These are phyloP conservation scores for Procambarus virginalis DNA, from an alignment of 1,140 invertebrate species.

Conservation along the genomic window DNA sequence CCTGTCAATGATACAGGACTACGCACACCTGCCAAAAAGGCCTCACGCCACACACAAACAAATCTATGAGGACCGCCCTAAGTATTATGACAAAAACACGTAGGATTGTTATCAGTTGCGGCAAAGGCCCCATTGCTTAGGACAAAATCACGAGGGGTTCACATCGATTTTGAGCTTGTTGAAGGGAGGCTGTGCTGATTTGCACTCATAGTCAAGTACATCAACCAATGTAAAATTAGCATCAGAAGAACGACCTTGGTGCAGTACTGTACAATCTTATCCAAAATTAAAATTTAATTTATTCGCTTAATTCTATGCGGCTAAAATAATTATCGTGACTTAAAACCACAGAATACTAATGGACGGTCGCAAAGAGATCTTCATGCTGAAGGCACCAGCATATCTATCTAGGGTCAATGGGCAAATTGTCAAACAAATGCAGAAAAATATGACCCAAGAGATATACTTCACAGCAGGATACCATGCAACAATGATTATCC, in stretches of 20 bases:
- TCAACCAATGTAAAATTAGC: not conserved
- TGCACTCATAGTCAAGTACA: not conserved
- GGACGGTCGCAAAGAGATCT: conserved; percentile 27
- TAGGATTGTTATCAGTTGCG: not conserved
- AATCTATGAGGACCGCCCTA: conserved; percentile 26
- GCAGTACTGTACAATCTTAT: not conserved
- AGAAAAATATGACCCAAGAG: conserved; percentile 10
- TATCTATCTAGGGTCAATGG: conserved; percentile 33
- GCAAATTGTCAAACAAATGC: conserved; percentile 2
- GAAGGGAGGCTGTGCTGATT: not conserved
- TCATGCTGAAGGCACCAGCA: conserved; percentile 42
- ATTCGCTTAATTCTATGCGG: not conserved
- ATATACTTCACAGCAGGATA: not conserved
- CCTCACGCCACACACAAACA: conserved; percentile 45
- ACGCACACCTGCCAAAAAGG: conserved; percentile 46
- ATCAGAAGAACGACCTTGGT: not conserved
- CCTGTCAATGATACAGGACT: conserved; percentile 58
- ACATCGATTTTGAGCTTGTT: not conserved
- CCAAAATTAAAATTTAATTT: not conserved
- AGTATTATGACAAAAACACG: not conserved
- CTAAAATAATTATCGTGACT: not conserved
- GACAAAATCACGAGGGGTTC: too few species aligned
- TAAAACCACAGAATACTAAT: conserved; percentile 22
- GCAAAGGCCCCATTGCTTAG: too few species aligned
- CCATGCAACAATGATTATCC: not conserved